Conservation (phyloP, 37 sponge, comb jelly and placozoan genomes). For the Lycopodina hypogea region DNA sequence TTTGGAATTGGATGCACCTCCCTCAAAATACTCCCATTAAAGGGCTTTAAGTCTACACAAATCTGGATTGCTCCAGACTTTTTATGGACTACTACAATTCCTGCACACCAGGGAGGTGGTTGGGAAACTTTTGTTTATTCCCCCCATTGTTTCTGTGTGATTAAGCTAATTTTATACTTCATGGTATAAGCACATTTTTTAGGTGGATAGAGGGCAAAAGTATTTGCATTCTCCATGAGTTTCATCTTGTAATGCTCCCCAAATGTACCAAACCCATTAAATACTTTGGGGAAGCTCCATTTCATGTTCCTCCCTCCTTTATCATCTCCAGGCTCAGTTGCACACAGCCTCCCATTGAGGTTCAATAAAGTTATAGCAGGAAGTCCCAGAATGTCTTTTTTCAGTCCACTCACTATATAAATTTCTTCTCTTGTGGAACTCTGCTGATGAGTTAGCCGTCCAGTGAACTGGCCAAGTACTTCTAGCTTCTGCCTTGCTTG, state of each 20-base stretch:
- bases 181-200: constrained; percentile 23
- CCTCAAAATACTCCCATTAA: constrained; percentile 36
- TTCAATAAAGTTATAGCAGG: constrained; percentile 44
- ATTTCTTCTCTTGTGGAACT: background rate
- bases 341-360: constrained; percentile 15
- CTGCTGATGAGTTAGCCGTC: background rate
- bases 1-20: constrained; percentile 55
- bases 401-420: constrained; percentile 35
- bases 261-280: constrained; percentile 40
- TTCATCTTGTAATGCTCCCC: constrained; percentile 32
- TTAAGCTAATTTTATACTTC: constrained; percentile 29
- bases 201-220: constrained; percentile 32
- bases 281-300: constrained; percentile 22
- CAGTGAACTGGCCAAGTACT: constrained; percentile 30
- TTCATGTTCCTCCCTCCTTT: background rate
- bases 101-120: constrained; percentile 50
- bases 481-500: constrained; percentile 22
- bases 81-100: constrained; percentile 48
- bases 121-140: constrained; percentile 26
- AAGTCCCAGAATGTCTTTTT: constrained; percentile 43
- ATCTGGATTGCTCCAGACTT: constrained; percentile 23
- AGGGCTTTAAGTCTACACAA: constrained; percentile 31
- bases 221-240: constrained; percentile 24
- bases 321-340: background rate
- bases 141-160: constrained; percentile 38